Evolutionary conservation across 2,113 vertebrate genomes (phyloP).

Genomic region (Ammospiza caudacuta): DNA sequence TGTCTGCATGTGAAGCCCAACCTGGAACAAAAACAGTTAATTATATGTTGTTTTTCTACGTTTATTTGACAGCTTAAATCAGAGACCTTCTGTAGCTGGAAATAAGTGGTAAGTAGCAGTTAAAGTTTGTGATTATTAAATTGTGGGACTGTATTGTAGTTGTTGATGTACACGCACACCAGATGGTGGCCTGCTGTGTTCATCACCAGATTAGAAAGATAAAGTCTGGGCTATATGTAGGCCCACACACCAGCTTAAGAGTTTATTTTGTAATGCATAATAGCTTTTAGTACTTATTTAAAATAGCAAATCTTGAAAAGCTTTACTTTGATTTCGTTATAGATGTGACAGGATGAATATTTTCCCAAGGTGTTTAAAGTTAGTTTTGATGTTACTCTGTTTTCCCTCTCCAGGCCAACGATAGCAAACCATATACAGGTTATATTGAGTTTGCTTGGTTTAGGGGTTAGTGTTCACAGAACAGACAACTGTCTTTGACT

Average conservation of each 20-base stretch:
- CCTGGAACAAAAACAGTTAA: slow-evolving; percentile 24
- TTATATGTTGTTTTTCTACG: not conserved
- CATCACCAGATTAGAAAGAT: slow-evolving; percentile 81
- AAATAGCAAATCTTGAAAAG: not conserved
- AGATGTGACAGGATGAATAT: not conserved
- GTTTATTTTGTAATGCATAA: slow-evolving; percentile 25
- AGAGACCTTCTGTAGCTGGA: slow-evolving; percentile 18
- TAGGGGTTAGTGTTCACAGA: not conserved
- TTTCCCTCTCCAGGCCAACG: not conserved
- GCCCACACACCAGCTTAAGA: slow-evolving; percentile 33
- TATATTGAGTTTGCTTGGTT: rapidly evolving
- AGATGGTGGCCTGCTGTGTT: slow-evolving; percentile 81
- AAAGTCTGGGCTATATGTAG: slow-evolving; percentile 75
- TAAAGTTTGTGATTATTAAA: slow-evolving; percentile 63
- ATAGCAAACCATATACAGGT: not conserved
- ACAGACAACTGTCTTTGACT: not conserved
- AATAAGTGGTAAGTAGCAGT: slow-evolving; percentile 48
- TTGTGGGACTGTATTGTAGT: slow-evolving; percentile 13
- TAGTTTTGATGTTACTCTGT: not conserved
- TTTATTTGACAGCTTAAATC: slow-evolving; percentile 7
- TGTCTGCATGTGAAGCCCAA: slow-evolving; percentile 8
- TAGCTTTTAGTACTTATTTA: slow-evolving; percentile 21
- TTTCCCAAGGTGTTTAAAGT: not conserved
- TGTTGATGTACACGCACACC: slow-evolving; percentile 38
- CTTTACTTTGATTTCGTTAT: not conserved